Evolutionary conservation across 23 tunicate genomes (phyloP), one percentile per base, ranked within the genome.

Genomic region (Aplidium turbinatum): DNA sequence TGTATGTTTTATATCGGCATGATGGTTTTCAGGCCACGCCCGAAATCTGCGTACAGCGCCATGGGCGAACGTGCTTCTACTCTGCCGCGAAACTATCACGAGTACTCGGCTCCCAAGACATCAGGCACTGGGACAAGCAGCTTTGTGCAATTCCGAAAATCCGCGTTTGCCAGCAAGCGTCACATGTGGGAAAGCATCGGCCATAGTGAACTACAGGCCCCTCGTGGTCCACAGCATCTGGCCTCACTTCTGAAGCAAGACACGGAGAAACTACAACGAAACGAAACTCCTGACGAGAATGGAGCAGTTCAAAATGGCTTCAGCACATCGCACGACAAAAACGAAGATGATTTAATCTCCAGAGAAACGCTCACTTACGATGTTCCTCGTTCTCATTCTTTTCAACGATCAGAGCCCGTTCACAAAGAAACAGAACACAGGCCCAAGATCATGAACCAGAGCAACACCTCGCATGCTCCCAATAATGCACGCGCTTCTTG

Each of bases 101-200:
- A 63, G 20, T 79, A 61, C 31, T 57, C 82, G 1, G 67, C 78
- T 34, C 83, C 90, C 18, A 89, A 76, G 51, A 84, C 80, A 3
- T 63, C 58, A 1, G 77, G 35, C 16, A 33, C 74, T 0, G n/a
- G 34, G 3, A 11, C 73, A 16, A 82, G 64, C 70, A 32, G 33
- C 16, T 89, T 89, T 47, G 22, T 45, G 21, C 75, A 89, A 54
- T 27, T 69, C 28, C 79, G 96, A 2, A 89, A 69, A 36, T 28
- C 84, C 23, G 75, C 73, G 0, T 82, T 89, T 68, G 89, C 96
- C 25, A 89, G 57, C 58, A 74, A 67, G 27, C 67, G 88, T 19
- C 82, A 53, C 57, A 62, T 89, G 88, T 89, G 80, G 76, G 96
- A 89, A 39, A 82, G 54, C 35, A 61, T 82, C 38, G 80, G 73